A percentile compares a stretch with the other conserved stretches of the same genome.
Evolutionary conservation across 2,797 vertebrate species (phyloP).

Genomic region (Coranthus polyacanthus): DNA sequence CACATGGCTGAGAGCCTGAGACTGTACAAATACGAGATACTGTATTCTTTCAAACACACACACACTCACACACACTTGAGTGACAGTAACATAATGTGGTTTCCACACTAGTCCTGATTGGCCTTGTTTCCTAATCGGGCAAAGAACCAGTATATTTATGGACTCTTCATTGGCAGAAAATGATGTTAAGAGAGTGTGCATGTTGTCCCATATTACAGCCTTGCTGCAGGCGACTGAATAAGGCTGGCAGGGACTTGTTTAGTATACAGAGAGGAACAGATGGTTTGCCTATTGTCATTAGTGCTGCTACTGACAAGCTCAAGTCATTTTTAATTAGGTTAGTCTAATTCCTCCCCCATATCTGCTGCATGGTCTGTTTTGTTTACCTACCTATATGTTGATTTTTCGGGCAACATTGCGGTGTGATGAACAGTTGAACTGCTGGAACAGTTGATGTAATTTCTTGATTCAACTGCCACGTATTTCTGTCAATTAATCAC

Average conservation of each 20-base stretch:
- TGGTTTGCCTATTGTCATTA: slow-evolving; percentile 68
- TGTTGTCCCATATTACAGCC: slow-evolving; percentile 58
- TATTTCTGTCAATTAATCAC: neutral
- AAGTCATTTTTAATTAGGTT: slow-evolving; percentile 67
- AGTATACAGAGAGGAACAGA: slow-evolving; percentile 68
- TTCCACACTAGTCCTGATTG: slow-evolving; percentile 33
- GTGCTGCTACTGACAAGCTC: slow-evolving; percentile 45
- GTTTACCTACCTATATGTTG: slow-evolving; percentile 2
- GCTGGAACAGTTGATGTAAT: neutral
- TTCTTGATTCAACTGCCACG: neutral
- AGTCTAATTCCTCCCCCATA: slow-evolving; percentile 45
- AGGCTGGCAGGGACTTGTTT: slow-evolving; percentile 56
- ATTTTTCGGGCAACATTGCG: neutral
- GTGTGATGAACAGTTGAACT: neutral
- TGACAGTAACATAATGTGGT: slow-evolving; percentile 56
- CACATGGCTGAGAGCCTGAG: slow-evolving; percentile 47
- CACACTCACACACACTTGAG: slow-evolving; percentile 29
- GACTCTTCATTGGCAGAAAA: slow-evolving; percentile 40
- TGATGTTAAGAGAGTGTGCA: slow-evolving; percentile 22
- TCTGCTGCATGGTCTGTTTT: slow-evolving; percentile 30
- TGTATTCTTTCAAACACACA: slow-evolving; percentile 37
- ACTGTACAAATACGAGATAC: slow-evolving; percentile 47
- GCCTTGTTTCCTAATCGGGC: slow-evolving; percentile 51
- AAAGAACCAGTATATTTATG: slow-evolving; percentile 57
- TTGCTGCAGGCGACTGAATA: slow-evolving; percentile 56